Evolutionary conservation across 2,797 vertebrate species (phyloP).

Genomic region (Enteromius mattozi): DNA sequence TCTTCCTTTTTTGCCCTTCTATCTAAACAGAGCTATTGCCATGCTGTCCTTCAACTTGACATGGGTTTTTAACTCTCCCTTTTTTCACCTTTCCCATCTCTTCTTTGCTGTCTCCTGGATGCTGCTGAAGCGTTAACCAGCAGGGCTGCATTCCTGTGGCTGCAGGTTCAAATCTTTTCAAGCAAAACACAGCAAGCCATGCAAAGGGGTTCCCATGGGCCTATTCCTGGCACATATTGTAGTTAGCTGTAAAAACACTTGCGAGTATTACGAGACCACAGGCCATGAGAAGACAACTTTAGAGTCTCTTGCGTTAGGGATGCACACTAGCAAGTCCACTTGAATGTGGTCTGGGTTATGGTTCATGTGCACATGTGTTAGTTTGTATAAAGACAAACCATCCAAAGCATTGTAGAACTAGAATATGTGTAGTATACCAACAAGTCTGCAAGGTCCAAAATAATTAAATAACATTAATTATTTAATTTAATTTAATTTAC

Average conservation of each 20-base stretch:
- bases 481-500: no score
- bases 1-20: conserved; percentile 61
- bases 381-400: conserved; percentile 4
- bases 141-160: conserved; percentile 43
- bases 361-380: neutral
- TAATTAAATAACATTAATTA: no score
- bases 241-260: conserved; percentile 46
- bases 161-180: conserved; percentile 36
- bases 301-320: neutral
- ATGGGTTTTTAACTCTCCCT: conserved; percentile 27
- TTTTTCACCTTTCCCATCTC: conserved; percentile 53
- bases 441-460: neutral
- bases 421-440: neutral
- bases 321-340: neutral
- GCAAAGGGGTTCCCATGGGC: conserved; percentile 34
- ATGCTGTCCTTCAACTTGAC: conserved; percentile 56
- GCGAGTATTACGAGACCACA: conserved; percentile 8
- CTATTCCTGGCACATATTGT: conserved; percentile 34
- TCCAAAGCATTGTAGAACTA: neutral
- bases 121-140: conserved; percentile 43
- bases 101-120: conserved; percentile 7
- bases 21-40: conserved; percentile 54
- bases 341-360: neutral
- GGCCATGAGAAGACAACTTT: conserved; percentile 12
- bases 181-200: conserved; percentile 33